These are phyloP conservation scores for Hydrotaea diabolus DNA, from an alignment of 2,888 invertebrate genomes.

Conservation along the genomic window DNA sequence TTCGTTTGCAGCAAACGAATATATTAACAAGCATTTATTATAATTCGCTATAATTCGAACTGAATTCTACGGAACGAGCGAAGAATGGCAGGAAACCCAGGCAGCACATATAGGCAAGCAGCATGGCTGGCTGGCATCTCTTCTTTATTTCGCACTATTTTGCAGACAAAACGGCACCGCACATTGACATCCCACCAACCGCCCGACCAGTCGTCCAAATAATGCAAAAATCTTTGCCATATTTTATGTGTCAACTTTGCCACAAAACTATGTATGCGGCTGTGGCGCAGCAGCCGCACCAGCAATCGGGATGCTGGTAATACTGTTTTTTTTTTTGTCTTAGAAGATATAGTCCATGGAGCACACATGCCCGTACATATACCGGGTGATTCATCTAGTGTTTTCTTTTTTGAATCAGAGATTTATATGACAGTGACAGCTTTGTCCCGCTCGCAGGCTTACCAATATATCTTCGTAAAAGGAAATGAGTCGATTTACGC, in stretches of 20 bases:
- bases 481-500: too few relatives aligned
- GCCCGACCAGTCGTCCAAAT: background rate
- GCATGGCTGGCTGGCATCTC: slow-evolving; percentile 11
- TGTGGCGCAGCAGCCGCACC: background rate
- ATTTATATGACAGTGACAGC: too few relatives aligned
- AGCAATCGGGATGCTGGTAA: background rate
- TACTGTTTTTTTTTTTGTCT: too few relatives aligned
- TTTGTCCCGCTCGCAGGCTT: too few relatives aligned
- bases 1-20: background rate
- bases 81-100: background rate
- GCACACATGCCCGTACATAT: too few relatives aligned
- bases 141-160: slow-evolving; percentile 40
- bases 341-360: background rate
- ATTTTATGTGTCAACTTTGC: slow-evolving; percentile 26
- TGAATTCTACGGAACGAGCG: background rate
- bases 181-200: slow-evolving; percentile 31
- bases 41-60: slow-evolving; percentile 3
- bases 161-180: slow-evolving; percentile 62
- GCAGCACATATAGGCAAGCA: background rate
- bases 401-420: too few relatives aligned
- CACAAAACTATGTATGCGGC: background rate
- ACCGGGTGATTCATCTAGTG: too few relatives aligned
- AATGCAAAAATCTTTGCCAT: background rate
- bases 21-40: background rate
- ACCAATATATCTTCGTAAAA: too few relatives aligned